Evolutionary conservation across 2,888 invertebrate genomes (phyloP), one percentile per base, ranked within the genome.

Genomic region (Lasioglossum marginatum): DNA sequence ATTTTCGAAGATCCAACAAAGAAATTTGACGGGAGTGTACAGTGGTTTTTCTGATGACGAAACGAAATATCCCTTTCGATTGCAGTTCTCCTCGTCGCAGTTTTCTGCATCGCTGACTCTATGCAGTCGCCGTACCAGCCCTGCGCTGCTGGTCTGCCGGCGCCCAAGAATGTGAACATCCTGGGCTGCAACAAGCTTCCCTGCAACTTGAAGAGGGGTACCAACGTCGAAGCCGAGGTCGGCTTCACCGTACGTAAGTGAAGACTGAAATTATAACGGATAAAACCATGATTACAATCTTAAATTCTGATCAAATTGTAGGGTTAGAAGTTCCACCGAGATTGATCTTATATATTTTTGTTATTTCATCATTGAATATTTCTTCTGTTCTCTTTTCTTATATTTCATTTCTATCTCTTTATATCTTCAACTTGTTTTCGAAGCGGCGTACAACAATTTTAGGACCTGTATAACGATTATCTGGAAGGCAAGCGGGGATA

Each of bases 161-260:
- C 6, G 14, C 93, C 94, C 0, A 0, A 2, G 1, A 76, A 23
- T 5, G 82, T 93, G 23, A 83, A 83, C 34, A 85, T 93, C 16
- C 6, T 79, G 0, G 92, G 89, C 40, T 93, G 93, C 83, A 16
- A 43, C 0, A 19, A 8, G 6, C 63, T 84, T n/a, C 92, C 93
- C 3, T 93, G 94, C 76, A 0, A 37, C 10, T 66, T 93, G 0
- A 52, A 86, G 10, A 90, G 88, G 68, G 93, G 93, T 0, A 79
- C 75, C 16, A 40, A 43, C 45, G 81, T 88, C 2, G 31, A 16
- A 0, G 93, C 89, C 4, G 76, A 89, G 43, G 88, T 92, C 89
- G 88, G 86, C 48, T 93, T 93, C 75, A 0, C 12, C 2, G 89
- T 85, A 27, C 63, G 93, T 93, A 82, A 93, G 90, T 92, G n/a